A percentile compares a stretch with the other conserved stretches of the same genome.
These are phyloP conservation scores for Erannis defoliaria DNA, from an alignment of 2,888 invertebrate genomes.

Conservation along the genomic window DNA sequence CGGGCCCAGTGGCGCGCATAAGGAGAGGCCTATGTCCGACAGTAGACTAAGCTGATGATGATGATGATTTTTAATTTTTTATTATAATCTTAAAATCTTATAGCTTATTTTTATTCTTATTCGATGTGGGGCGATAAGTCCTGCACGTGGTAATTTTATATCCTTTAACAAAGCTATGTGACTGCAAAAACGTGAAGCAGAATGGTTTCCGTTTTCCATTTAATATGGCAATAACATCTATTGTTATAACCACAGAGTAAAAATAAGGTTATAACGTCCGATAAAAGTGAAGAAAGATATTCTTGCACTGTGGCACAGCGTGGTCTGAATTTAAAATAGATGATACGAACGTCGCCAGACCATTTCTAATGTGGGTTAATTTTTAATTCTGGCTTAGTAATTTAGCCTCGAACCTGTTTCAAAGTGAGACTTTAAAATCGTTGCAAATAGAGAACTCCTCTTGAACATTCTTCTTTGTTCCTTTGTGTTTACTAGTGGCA, in stretches of 20 bases:
- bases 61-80: not conserved
- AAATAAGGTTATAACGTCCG: no score
- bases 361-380: constrained; percentile 19
- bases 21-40: no score
- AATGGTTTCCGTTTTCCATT: not conserved
- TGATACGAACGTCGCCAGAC: not conserved
- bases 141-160: no score
- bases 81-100: no score
- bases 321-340: constrained; percentile 35
- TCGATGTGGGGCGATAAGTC: no score
- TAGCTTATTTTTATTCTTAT: no score
- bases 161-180: not conserved
- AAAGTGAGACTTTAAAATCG: not conserved
- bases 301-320: constrained; percentile 32
- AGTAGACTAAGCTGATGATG: not conserved
- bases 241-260: no score
- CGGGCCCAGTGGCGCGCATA: no score
- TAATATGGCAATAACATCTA: not conserved
- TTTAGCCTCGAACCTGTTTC: not conserved
- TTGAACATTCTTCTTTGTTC: not conserved
- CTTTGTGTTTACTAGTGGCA: constrained; percentile 1
- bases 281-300: constrained; percentile 35
- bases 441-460: not conserved
- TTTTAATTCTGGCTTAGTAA: constrained; percentile 19
- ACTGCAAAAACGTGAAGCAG: not conserved